Evolutionary conservation across 2,888 invertebrate genomes (phyloP), one percentile per base, ranked within the genome.

Genomic region (Gymnocheta viridis): DNA sequence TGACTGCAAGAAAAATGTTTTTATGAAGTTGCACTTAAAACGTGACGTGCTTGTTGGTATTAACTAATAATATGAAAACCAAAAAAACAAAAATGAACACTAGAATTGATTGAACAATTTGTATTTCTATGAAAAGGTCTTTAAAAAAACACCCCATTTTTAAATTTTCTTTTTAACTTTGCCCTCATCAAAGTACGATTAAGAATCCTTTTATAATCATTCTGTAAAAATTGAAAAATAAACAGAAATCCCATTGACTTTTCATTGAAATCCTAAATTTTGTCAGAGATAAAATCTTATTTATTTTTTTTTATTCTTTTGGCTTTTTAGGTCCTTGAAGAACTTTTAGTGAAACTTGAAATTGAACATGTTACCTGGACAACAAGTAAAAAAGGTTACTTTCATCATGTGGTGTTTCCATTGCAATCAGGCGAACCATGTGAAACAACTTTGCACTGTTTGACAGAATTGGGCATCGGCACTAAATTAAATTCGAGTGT

Each of bases 311-410:
- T 17, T 38, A 22, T 10, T 14, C 19, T 60, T 4, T 54, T 22
- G 62, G 41, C 51, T 62, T 87, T 87, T 14, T 90, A 95, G 95
- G 94, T 95, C 84, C 91, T 95, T 32, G 94, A 95, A 87, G 95
- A 95, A 89, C 89, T 95, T 76, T 92, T 95, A 56, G 93, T 91
- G 79, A 95, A 95, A 89, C 92, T 95, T 10, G 93, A 94, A 87
- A 94, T 95, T 62, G 95, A 95, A 86, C 95, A 95, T 89, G 95
- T 94, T 10, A 94, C 94, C 38, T 96, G 95, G 95, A 93, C 94
- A 87, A 93, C 93, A 79, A 95, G 95, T 89, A 95, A 94, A 89
- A 92, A 93, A 58, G 94, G 95, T 29, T 94, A 94, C 91, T 95
- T 95, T 89, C 94, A 94, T 89, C 95, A 95, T 91, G 95, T 95